Conservation (phyloP, 2,113 vertebrate genomes). For the Lathamus discolor region DNA sequence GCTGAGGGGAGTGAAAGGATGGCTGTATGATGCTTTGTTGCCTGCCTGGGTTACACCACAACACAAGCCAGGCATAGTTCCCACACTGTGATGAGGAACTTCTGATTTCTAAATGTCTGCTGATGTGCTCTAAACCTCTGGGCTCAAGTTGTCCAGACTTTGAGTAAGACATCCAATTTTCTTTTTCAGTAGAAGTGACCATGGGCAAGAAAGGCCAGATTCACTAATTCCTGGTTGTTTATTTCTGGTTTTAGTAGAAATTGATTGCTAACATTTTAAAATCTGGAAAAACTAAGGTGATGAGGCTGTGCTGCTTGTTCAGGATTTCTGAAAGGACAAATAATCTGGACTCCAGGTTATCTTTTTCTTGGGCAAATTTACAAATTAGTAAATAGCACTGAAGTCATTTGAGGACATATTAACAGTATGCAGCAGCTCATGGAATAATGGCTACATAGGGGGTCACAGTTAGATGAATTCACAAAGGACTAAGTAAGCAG, state of each 20-base stretch:
- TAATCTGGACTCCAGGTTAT: not conserved
- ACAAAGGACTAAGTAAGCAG: not conserved
- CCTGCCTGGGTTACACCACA: not conserved
- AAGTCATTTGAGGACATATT: not conserved
- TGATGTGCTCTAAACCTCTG: not conserved
- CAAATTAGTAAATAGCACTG: not conserved
- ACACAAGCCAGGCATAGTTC: not conserved
- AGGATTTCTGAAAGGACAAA: not conserved
- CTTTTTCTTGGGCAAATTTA: not conserved
- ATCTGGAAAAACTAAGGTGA: not conserved
- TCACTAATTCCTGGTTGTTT: not conserved
- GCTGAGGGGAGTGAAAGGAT: not conserved
- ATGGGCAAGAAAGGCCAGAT: not conserved
- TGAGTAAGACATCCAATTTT: not conserved
- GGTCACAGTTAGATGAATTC: not conserved
- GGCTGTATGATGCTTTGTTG: not conserved
- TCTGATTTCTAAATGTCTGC: not conserved
- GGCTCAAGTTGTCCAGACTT: not conserved
- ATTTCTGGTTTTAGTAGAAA: not conserved
- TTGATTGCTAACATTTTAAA: not conserved
- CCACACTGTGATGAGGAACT: not conserved
- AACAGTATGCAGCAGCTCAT: not conserved
- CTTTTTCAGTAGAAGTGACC: not conserved
- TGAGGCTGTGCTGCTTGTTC: not conserved
- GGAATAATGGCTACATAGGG: not conserved